Base-by-base conservation (phyloP, 2,888 invertebrate genomes). In the Norana najaformis region DNA sequence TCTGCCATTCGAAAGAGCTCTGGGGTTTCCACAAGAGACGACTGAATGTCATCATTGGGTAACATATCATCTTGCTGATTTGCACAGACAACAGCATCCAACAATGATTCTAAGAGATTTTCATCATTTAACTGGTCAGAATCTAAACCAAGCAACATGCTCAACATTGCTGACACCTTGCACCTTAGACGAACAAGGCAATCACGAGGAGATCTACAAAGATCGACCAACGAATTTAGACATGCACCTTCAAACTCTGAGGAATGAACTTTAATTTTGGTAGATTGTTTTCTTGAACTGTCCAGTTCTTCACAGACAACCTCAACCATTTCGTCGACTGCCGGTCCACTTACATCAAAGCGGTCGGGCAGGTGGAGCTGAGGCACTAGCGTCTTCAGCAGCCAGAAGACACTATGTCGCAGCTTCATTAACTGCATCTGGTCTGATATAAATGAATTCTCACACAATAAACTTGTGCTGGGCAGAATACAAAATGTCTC, bases 391-490 rank as follows among this genome's bases (percentile, higher is more conserved):
- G 85, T 85, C 37, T 37, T 85, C 23, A 85, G 35, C 36, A 85
- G 85, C 36, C 85, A 85, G 37, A 85, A 85, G 3, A 85, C 85
- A 36, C 37, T 37, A 13, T 85, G 85, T 36, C 85, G 85, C 85
- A 85, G 35, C 35, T 85, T 35, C 35, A n/a, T 85, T 23, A 85
- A 85, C 85, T 85, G 85, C 85, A 36, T 36, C 23, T 85, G 85
- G 85, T 36, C 85, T 85, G 85, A 85, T 35, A 85, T 85, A 85
- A 85, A 85, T 37, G 37, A 85, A 85, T 14, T 37, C 37, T 85
- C 85, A 85, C 35, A 35, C 37, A 23, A 85, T 85, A 36, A 85
- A 85, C 37, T 85, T 20, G 37, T 85, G 85, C 85, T 85, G 34
- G 85, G 85, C 85, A 85, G 85, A n/a, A 35, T 37, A 85, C 85